Percentiles rank a stretch among this genome's conserved stretches.
Conservation (phyloP, 2,797 vertebrate species). For the Enoplosus armatus region DNA sequence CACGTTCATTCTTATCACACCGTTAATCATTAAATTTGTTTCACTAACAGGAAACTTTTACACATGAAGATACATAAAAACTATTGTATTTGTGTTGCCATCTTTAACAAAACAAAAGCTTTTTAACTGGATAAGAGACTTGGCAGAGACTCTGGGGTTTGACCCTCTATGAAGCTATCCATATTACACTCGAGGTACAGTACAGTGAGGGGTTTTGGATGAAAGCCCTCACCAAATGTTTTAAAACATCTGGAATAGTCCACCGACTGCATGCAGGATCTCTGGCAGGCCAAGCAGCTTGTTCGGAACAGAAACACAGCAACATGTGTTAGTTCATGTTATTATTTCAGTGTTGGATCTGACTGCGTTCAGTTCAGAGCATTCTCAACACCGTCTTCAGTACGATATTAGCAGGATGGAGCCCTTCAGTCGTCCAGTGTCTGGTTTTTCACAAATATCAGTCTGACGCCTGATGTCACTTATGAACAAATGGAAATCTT, state of each 20-base stretch:
- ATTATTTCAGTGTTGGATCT: constrained; percentile 18
- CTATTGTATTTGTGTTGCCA: background rate
- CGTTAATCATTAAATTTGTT: background rate
- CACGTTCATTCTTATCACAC: background rate
- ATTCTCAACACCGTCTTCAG: constrained; percentile 7
- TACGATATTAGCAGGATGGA: constrained; percentile 21
- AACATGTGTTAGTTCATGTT: constrained; percentile 34
- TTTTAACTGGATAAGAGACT: background rate
- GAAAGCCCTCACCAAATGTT: background rate
- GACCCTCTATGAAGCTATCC: background rate
- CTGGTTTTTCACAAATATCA: constrained; percentile 46
- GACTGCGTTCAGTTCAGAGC: constrained; percentile 15
- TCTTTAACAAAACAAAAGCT: background rate
- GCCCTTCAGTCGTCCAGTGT: constrained; percentile 22
- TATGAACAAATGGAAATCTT: constrained; percentile 67
- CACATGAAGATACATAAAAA: background rate
- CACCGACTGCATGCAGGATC: background rate
- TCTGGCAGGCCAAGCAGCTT: constrained; percentile 1
- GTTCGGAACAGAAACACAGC: constrained; percentile 22
- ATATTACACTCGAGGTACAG: background rate
- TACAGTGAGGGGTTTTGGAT: background rate
- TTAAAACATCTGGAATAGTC: constrained; percentile 25
- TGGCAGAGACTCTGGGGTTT: background rate
- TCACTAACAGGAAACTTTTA: background rate
- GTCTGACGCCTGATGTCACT: constrained; percentile 51